A percentile compares a stretch with the other conserved stretches of the same genome.
Evolutionary conservation across 1,140 invertebrate species (phyloP).

Genomic region (Olivierus martensii): DNA sequence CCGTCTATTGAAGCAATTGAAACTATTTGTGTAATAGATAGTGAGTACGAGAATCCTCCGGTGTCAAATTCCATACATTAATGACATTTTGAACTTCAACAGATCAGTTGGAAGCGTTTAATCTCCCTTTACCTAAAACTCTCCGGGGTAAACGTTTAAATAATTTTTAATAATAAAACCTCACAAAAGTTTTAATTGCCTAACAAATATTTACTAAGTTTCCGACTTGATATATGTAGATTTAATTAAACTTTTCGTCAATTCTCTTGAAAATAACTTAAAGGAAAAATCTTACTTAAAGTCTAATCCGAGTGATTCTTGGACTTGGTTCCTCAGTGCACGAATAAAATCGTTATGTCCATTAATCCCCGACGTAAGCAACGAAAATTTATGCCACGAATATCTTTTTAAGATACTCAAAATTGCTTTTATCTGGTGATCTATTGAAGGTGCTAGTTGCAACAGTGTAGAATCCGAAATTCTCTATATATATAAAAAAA

Average conservation of each 20-base stretch:
- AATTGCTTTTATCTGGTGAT: slow-evolving; percentile 87
- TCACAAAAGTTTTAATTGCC: too few relatives aligned
- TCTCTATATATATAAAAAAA: slow-evolving; percentile 20
- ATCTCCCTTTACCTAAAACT: neutral
- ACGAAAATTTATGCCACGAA: slow-evolving; percentile 91
- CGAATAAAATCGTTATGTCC: slow-evolving; percentile 91
- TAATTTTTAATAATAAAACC: neutral
- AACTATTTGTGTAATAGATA: too few relatives aligned
- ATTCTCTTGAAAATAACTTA: neutral
- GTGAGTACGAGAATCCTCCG: too few relatives aligned
- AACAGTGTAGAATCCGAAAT: slow-evolving; percentile 32
- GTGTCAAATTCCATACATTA: too few relatives aligned
- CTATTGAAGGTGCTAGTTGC: slow-evolving; percentile 81
- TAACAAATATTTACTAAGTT: neutral
- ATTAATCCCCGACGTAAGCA: slow-evolving; percentile 66
- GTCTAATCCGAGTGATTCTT: slow-evolving; percentile 50
- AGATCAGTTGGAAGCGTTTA: neutral
- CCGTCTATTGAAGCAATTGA: too few relatives aligned
- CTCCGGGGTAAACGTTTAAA: neutral
- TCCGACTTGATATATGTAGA: neutral
- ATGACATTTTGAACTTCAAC: too few relatives aligned
- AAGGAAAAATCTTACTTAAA: slow-evolving; percentile 44
- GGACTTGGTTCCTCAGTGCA: slow-evolving; percentile 73
- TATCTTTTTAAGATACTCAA: slow-evolving; percentile 80
- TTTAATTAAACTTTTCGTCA: neutral